Evolutionary conservation across 2,888 invertebrate species (phyloP), one percentile per base, ranked within the genome.

Genomic region (Epistrophe eligans): DNA sequence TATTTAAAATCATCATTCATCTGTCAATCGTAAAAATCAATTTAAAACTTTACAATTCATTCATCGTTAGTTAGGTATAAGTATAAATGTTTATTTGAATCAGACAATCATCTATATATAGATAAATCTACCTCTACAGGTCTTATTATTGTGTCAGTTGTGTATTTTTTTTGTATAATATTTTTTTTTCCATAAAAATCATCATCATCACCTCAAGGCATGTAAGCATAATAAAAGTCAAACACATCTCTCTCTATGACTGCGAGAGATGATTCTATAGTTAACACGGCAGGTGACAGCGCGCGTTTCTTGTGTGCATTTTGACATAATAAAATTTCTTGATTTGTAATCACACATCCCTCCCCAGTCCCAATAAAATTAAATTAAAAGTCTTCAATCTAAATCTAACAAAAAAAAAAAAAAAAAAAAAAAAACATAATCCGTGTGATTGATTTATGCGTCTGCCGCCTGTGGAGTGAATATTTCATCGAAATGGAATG

Each of bases 231-330:
- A 84, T 77, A 77, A 84, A 84, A 77, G 58, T 77, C 77, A 72
- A 72, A 72, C 66, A 77, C 60, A 73, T 24, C 67, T 85, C 73
- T 24, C 73, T 85, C 73, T 62, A 24, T 24, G 24, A 24, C 60
- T 80, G n/a, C n/a, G 62, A 70, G 60, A 77, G 77, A 81, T 77
- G 80, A 70, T 66, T 82, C 57, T 82, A 73, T 77, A 82, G 77
- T 85, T 82, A 82, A 85, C 82, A 77, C 82, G 85, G 85, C 85
- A 85, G 85, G 85, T 85, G 85, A 85, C 77, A 82, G 72, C 55
- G 85, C 50, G 72, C 35, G 71, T 82, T 82, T 64, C 57, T 70
- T 73, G 48, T 45, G 77, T 45, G 77, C 62, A 67, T 77, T 58
- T 58, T 85, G 82, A 77, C 81, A 82, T 77, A 62, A 82, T 82